phyloP scores from a whole-genome alignment of 2,797 vertebrate genomes.

The Chromis chromis region DNA sequence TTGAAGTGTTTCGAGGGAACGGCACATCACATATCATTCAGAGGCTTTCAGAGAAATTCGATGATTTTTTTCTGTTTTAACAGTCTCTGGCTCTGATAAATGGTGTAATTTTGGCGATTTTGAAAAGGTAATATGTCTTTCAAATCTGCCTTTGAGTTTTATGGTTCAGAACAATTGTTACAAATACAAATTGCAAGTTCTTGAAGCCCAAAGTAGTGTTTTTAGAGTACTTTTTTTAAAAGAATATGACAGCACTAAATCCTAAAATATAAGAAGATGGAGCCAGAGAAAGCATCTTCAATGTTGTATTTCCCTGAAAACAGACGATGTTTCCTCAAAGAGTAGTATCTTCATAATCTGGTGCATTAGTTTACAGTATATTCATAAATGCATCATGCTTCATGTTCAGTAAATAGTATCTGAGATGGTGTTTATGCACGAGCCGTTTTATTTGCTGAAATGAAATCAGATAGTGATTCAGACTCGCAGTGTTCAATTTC shows the following conservation, averaged over 20 bases:
- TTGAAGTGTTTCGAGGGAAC: too few relatives aligned
- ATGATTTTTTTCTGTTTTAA: background rate
- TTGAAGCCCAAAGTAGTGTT: too few relatives aligned
- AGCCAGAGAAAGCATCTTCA: background rate
- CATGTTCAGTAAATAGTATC: conserved; percentile 10
- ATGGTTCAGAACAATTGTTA: background rate
- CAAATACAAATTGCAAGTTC: background rate
- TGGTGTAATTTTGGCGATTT: too few relatives aligned
- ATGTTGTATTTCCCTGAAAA: too few relatives aligned
- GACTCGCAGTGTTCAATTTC: conserved; percentile 32
- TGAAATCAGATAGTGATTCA: conserved; percentile 40
- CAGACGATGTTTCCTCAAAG: too few relatives aligned
- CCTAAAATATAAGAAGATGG: background rate
- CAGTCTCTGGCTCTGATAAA: too few relatives aligned
- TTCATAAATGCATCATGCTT: conserved; percentile 5
- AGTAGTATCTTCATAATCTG: too few relatives aligned
- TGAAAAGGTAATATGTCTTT: too few relatives aligned
- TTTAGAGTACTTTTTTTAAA: background rate
- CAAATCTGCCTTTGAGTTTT: too few relatives aligned
- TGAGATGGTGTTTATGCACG: conserved; percentile 26
- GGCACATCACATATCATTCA: too few relatives aligned
- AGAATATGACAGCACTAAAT: background rate
- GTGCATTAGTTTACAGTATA: background rate
- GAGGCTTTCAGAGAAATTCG: too few relatives aligned
- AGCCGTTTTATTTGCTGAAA: conserved; percentile 37